Conservation (phyloP, 2,113 vertebrate genomes). For the Dolichallabes microphthalmus region DNA sequence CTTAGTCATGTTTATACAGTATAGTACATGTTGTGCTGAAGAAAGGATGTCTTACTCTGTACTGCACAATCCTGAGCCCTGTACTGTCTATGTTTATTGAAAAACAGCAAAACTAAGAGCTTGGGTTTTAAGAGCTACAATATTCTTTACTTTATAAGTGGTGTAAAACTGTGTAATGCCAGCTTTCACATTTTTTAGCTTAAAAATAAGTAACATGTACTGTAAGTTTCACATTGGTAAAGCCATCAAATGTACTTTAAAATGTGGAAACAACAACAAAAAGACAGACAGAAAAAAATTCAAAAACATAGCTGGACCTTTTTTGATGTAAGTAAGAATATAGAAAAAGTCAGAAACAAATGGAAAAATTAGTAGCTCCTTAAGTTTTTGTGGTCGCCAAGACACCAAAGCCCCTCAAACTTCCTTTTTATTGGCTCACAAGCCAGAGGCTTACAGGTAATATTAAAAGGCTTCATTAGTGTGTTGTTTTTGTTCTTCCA, state of each 20-base stretch:
- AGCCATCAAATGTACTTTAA: background rate
- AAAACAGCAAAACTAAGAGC: too few relatives aligned
- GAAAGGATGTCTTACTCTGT: too few relatives aligned
- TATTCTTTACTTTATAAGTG: background rate
- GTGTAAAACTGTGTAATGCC: background rate
- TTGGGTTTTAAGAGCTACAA: too few relatives aligned
- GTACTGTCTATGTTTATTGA: too few relatives aligned
- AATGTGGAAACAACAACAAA: background rate
- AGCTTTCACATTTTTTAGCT: background rate
- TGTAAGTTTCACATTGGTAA: background rate
- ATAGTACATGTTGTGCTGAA: too few relatives aligned
- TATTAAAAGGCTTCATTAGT: background rate
- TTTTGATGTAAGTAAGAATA: background rate
- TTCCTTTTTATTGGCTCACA: background rate
- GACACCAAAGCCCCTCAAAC: background rate
- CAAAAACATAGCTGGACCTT: background rate
- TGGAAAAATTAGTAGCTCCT: background rate
- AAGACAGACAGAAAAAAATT: background rate
- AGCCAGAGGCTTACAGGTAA: background rate
- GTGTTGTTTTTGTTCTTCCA: background rate
- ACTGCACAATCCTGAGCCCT: too few relatives aligned
- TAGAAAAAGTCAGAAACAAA: background rate
- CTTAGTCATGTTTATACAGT: too few relatives aligned
- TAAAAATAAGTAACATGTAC: background rate
- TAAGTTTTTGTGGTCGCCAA: too few relatives aligned